Conservation (phyloP, 2,888 invertebrate species). For the Orchesellides sinensis region DNA sequence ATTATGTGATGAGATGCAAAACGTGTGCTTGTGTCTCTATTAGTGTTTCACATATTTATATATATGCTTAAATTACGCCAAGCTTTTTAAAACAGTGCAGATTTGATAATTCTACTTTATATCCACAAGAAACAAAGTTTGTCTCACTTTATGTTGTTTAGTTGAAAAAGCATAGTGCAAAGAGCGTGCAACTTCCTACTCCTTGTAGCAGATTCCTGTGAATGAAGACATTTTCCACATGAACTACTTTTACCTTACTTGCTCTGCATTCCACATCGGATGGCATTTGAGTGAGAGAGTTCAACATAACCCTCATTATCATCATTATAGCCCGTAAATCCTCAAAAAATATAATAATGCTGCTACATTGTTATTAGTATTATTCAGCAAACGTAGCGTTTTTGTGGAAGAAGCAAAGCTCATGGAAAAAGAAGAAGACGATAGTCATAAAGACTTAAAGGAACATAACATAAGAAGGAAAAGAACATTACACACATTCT, state of each 20-base stretch:
- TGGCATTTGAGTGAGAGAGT: not conserved
- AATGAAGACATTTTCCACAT: constrained; percentile 18
- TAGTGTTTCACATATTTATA: not conserved
- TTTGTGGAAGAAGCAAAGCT: not conserved
- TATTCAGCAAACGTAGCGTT: not conserved
- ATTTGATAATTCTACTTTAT: not conserved
- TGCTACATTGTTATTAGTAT: not conserved
- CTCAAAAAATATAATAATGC: constrained; percentile 6
- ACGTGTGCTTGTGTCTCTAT: too few relatives aligned
- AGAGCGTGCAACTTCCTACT: not conserved
- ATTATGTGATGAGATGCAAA: constrained; percentile 32
- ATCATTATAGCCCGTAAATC: not conserved
- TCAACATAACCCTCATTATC: constrained; percentile 6
- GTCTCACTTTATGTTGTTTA: not conserved
- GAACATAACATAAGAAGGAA: not conserved
- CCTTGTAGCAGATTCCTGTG: not conserved
- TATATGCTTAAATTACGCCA: not conserved
- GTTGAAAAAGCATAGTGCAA: not conserved
- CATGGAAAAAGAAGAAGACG: constrained; percentile 10
- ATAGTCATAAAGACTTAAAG: constrained; percentile 12
- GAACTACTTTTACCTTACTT: not conserved
- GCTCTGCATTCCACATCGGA: not conserved
- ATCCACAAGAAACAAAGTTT: not conserved
- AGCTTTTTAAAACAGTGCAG: not conserved
- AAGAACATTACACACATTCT: not conserved